These are phyloP conservation scores for Pachycephus smyrnensis DNA, from an alignment of 2,888 invertebrate species.

Conservation along the genomic window DNA sequence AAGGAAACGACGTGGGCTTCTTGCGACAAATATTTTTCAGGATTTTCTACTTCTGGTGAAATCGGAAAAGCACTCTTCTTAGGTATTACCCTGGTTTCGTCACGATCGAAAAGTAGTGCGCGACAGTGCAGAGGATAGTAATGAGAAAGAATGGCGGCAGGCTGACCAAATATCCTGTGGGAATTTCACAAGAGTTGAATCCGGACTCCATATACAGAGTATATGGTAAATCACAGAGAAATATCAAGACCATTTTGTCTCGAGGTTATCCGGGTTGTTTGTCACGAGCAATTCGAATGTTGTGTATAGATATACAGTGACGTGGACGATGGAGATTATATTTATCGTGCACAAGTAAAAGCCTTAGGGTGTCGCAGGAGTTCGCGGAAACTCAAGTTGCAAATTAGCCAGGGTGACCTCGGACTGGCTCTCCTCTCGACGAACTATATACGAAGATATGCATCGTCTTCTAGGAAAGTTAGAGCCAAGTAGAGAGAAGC, in stretches of 20 bases:
- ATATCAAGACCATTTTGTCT: neutral
- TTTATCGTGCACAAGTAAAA: neutral
- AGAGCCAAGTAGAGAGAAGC: neutral
- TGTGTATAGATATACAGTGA: neutral
- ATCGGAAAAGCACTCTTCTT: neutral
- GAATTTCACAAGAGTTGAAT: neutral
- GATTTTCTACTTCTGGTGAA: neutral
- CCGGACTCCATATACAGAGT: neutral
- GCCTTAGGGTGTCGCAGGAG: neutral
- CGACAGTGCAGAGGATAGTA: neutral
- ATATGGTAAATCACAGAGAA: neutral
- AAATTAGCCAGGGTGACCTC: neutral
- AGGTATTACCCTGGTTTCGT: neutral
- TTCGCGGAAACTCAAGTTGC: neutral
- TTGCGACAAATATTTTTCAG: neutral
- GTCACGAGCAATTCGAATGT: conserved; percentile 11
- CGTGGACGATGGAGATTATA: neutral
- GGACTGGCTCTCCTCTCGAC: neutral
- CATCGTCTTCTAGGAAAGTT: neutral
- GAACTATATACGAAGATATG: neutral
- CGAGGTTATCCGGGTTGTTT: conserved; percentile 30
- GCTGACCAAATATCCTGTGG: neutral
- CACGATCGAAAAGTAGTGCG: neutral
- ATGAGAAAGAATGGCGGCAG: neutral
- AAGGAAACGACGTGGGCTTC: neutral